Evolutionary conservation across 2,113 vertebrate species (phyloP), one percentile per base, ranked within the genome.

Genomic region (Thamnaconus septentrionalis): DNA sequence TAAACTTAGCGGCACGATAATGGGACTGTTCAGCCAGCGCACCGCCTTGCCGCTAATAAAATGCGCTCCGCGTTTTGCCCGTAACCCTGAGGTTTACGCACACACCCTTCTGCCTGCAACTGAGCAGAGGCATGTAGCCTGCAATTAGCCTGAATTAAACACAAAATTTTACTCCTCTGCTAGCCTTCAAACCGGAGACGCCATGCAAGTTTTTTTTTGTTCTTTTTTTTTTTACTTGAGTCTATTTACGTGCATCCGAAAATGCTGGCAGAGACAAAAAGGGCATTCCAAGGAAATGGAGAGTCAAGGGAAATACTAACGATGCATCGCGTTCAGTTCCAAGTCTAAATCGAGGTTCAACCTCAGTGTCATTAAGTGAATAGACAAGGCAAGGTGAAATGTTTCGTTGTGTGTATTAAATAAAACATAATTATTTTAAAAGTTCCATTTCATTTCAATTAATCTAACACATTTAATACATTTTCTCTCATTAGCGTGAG

Each of bases 61-160:
- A 73, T 49, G 40, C 53, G 18, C 63, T 39, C 53, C 71, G 59
- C 8, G 53, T 65, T 18, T 18, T 31, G n/a, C 5, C 54, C 4
- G 6, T 59, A 46, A 61, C 53, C 66, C 56, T 77, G 66, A 75
- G 74, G 71, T 82, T 82, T 69, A 3, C 43, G 60, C 31, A 73
- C 74, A 87, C 87, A 78, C 79, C 83, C 79, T 69, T 56, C 7
- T 0, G 76, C 54, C 71, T 77, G 70, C 70, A 84, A 78, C 76
- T 52, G 76, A 73, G 69, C 59, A 64, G 74, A 77, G 60, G 56
- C 73, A 53, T 53, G 71, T 8, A 88, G 75, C 56, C 85, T 85
- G 79, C 79, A 89, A 89, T 88, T 87, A 87, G 71, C 75, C 58
- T 57, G 63, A 82, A 81, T 83, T 83, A 80, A 77, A 84, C 79